Evolutionary conservation across 2,888 invertebrate genomes (phyloP).

Genomic region (Philhelius pedissequus): DNA sequence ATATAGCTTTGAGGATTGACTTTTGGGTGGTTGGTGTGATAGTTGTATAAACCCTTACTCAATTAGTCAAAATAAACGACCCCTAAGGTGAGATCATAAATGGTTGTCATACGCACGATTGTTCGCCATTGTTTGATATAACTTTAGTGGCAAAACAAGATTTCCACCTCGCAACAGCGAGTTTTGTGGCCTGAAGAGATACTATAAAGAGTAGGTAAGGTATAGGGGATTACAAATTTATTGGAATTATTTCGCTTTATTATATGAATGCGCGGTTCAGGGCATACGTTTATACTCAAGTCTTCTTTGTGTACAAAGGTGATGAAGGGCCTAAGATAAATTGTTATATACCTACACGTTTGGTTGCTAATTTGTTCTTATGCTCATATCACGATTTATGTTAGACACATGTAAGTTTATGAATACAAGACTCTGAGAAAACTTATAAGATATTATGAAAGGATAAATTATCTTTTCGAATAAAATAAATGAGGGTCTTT

Average conservation of each 20-base stretch:
- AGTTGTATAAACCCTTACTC: conserved; percentile 36
- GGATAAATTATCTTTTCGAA: background rate
- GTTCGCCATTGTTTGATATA: conserved; percentile 25
- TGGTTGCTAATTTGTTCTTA: background rate
- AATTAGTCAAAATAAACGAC: conserved; percentile 46
- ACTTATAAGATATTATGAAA: background rate
- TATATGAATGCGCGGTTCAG: background rate
- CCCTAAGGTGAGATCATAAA: conserved; percentile 35
- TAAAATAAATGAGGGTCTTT: background rate
- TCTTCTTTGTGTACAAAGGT: background rate
- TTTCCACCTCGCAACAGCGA: background rate
- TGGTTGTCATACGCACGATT: conserved; percentile 33
- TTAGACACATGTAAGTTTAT: background rate
- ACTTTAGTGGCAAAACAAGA: background rate
- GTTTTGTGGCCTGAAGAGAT: background rate
- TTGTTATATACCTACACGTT: background rate
- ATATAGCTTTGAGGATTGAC: conserved; percentile 34
- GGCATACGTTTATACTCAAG: background rate
- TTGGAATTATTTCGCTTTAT: conserved; percentile 7
- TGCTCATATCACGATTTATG: background rate
- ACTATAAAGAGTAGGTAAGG: background rate
- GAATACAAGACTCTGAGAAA: background rate
- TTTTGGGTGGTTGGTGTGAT: conserved; percentile 40
- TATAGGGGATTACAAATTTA: background rate
- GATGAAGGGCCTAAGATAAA: conserved; percentile 1